phyloP scores from a whole-genome alignment of 2,888 invertebrate genomes.

The Prosapia bicincta region DNA sequence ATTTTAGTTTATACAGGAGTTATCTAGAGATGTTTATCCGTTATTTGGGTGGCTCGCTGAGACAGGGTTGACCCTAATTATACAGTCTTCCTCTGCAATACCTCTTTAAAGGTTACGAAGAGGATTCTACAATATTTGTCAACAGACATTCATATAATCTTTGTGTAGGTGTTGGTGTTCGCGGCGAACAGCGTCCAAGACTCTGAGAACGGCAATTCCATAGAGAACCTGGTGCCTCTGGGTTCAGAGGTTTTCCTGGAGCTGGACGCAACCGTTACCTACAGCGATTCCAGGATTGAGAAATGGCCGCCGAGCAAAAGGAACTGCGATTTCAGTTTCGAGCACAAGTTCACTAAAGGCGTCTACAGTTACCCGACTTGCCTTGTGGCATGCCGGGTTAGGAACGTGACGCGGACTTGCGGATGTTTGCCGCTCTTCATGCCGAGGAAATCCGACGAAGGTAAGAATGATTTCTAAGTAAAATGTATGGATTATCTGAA shows the following conservation, averaged over 20 bases:
- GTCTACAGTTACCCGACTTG: constrained; percentile 8
- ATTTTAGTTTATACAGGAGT: too few species aligned
- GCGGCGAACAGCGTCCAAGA: constrained; percentile 10
- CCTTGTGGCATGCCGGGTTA: constrained; percentile 1
- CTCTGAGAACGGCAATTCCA: constrained; percentile 3
- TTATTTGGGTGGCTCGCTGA: too few species aligned
- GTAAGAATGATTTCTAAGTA: too few species aligned
- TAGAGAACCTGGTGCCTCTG: constrained; percentile 14
- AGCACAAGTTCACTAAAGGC: background rate
- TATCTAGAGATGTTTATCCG: too few species aligned
- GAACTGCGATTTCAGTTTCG: constrained; percentile 10
- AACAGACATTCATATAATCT: too few species aligned
- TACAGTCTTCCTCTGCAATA: too few species aligned
- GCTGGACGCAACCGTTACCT: constrained; percentile 4
- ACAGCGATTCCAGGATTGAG: background rate
- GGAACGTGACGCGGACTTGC: constrained; percentile 9
- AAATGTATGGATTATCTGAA: background rate
- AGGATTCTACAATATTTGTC: too few species aligned
- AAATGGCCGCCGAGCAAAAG: constrained; percentile 9
- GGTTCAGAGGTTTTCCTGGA: constrained; percentile 9
- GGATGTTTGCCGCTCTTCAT: constrained; percentile 15
- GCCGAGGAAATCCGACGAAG: constrained; percentile 11
- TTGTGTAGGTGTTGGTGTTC: constrained; percentile 4
- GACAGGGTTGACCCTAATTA: too few species aligned
- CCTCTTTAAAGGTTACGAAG: too few species aligned